phyloP scores from a whole-genome alignment of 1,140 invertebrate genomes.

The Ceratitis capitata region DNA sequence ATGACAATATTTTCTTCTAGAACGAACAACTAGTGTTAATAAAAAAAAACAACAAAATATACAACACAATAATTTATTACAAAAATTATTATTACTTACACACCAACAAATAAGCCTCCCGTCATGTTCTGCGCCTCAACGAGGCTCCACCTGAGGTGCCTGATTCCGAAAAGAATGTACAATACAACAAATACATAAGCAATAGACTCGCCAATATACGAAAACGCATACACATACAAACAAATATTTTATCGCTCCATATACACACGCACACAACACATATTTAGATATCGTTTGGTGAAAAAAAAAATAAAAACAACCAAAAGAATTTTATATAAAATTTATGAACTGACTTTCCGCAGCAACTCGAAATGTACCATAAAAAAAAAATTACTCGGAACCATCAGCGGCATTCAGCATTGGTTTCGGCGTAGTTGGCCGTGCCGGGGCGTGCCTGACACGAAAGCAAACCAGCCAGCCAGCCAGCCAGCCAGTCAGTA shows the following conservation, averaged over 20 bases:
- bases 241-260: neutral
- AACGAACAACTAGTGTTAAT: neutral
- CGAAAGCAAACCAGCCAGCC: conserved; percentile 41
- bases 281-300: neutral
- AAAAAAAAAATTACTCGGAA: conserved; percentile 28
- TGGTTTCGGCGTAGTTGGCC: conserved; percentile 39
- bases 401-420: neutral
- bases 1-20: neutral
- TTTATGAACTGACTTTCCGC: conserved; percentile 60
- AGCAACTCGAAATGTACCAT: conserved; percentile 40
- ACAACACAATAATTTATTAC: neutral
- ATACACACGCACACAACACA: conserved; percentile 2
- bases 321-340: conserved; percentile 46
- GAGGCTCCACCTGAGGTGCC: neutral
- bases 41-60: neutral
- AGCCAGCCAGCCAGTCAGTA: neutral
- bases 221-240: neutral
- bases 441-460: conserved; percentile 52
- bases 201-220: neutral
- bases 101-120: neutral
- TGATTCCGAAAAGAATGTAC: neutral
- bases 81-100: neutral
- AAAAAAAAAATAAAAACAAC: neutral
- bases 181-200: neutral
- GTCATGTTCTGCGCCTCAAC: neutral